Evolutionary conservation across 1,140 invertebrate genomes (phyloP).

Genomic region (Caenorhabditis brenneri): DNA sequence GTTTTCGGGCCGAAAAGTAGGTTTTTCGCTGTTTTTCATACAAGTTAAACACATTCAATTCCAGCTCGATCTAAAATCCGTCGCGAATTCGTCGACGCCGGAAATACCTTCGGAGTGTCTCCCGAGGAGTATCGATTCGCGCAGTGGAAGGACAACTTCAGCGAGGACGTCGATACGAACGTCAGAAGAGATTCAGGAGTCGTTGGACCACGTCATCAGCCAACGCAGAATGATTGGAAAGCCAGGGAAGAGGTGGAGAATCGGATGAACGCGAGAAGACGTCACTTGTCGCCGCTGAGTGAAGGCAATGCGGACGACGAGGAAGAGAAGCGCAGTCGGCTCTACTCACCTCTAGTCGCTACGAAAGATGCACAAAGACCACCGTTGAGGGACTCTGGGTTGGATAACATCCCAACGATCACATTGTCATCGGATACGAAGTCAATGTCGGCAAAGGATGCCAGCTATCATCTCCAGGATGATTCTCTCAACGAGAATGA

Average conservation of each 20-base stretch:
- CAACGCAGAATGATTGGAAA: too few relatives aligned
- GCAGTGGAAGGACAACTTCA: background rate
- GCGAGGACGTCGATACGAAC: background rate
- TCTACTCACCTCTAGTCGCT: background rate
- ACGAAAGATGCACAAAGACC: background rate
- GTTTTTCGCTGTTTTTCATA: background rate
- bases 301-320: background rate
- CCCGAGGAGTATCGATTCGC: constrained; percentile 6
- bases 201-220: background rate
- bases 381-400: background rate
- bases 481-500: background rate
- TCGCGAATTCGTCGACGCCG: background rate
- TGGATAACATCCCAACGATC: background rate
- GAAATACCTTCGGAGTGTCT: background rate
- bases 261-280: background rate
- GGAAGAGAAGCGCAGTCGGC: background rate
- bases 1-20: background rate
- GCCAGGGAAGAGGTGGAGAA: background rate
- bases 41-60: background rate
- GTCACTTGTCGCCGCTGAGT: background rate
- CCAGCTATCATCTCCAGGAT: background rate
- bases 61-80: background rate
- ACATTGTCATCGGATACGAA: constrained; percentile 7
- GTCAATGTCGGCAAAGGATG: background rate
- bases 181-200: background rate